Conservation (phyloP, 2,797 vertebrate genomes). For the Peromyscus attwateri region DNA sequence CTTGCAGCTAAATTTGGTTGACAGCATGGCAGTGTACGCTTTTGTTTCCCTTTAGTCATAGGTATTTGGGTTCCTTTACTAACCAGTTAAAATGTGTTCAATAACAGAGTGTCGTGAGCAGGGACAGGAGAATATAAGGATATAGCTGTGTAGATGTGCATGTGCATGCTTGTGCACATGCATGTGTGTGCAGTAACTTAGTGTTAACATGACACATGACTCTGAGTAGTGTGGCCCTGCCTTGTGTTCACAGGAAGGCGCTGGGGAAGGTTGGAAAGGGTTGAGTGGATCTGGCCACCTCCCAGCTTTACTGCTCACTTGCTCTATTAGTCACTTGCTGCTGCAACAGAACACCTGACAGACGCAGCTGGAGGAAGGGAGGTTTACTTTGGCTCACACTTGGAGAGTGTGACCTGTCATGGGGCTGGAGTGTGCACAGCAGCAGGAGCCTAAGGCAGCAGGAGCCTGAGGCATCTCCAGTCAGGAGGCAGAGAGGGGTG, state of each 20-base stretch:
- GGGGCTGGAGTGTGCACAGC: no score
- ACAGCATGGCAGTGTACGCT: background rate
- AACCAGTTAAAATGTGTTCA: conserved; percentile 8
- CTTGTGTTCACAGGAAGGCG: background rate
- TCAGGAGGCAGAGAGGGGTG: background rate
- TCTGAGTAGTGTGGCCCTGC: background rate
- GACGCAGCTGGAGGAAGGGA: no score
- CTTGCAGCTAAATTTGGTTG: background rate
- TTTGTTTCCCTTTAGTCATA: background rate
- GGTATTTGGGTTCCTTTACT: conserved; percentile 34
- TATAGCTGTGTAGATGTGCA: background rate
- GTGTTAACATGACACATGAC: background rate
- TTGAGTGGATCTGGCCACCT: background rate
- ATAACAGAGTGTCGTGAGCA: background rate
- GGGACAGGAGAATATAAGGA: background rate
- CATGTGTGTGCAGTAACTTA: background rate
- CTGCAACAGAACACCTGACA: background rate
- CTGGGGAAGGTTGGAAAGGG: background rate
- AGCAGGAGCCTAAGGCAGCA: background rate
- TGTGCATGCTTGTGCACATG: no score
- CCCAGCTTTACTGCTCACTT: background rate
- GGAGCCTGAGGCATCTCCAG: background rate
- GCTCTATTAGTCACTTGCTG: background rate
- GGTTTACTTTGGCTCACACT: background rate
- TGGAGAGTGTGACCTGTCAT: background rate